phyloP scores from a whole-genome alignment of 2,888 invertebrate species.

The Criorhina ranunculi region DNA sequence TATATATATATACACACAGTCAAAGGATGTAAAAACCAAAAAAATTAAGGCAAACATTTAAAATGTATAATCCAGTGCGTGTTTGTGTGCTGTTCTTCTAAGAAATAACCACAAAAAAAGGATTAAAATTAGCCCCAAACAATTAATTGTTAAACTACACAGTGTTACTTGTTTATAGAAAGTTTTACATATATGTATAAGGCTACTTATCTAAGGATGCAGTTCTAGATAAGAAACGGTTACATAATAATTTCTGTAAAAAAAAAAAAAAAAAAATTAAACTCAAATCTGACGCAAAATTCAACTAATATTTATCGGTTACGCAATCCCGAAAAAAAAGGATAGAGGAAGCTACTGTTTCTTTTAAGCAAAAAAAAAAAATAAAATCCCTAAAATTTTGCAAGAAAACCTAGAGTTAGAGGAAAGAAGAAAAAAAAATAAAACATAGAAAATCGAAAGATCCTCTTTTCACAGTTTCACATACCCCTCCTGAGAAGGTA shows the following conservation, averaged over 20 bases:
- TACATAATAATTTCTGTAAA: slow-evolving; percentile 67
- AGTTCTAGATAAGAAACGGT: slow-evolving; percentile 36
- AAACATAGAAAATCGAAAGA: slow-evolving; percentile 59
- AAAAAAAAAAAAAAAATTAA: slow-evolving; percentile 28
- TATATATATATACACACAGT: slow-evolving; percentile 15
- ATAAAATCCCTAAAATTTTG: slow-evolving; percentile 13
- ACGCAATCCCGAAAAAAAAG: slow-evolving; percentile 56
- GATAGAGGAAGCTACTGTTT: slow-evolving; percentile 13
- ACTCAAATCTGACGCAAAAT: slow-evolving; percentile 6
- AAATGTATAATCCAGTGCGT: slow-evolving; percentile 16
- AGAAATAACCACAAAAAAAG: slow-evolving; percentile 9
- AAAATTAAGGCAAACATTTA: neutral
- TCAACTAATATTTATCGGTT: slow-evolving; percentile 47
- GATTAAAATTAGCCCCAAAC: too few species aligned
- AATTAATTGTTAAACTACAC: slow-evolving; percentile 31
- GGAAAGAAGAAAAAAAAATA: slow-evolving; percentile 16
- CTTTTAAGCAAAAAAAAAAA: slow-evolving; percentile 23
- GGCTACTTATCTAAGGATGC: slow-evolving; percentile 43
- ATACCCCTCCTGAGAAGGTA: slow-evolving; percentile 53
- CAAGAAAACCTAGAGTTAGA: slow-evolving; percentile 33
- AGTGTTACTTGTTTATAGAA: slow-evolving; percentile 62
- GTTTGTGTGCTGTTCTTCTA: slow-evolving; percentile 11
- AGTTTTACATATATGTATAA: slow-evolving; percentile 38
- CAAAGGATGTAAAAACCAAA: slow-evolving; percentile 24
- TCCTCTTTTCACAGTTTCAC: slow-evolving; percentile 32